Evolutionary conservation across 2,797 vertebrate genomes (phyloP), one percentile per base, ranked within the genome.

Genomic region (Protosalanx chinensis): DNA sequence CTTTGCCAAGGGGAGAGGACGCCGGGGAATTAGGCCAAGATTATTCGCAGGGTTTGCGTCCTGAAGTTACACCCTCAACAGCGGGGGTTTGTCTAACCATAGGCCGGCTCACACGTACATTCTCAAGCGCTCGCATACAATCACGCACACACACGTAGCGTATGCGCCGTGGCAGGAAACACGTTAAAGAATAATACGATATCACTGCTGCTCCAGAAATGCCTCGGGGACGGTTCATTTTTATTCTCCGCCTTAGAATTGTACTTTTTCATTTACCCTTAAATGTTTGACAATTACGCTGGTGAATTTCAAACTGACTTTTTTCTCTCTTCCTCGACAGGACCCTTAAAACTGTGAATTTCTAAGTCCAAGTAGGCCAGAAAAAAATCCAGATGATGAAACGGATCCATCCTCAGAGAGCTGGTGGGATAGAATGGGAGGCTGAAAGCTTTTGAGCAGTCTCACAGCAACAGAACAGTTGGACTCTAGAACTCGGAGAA

Each of bases 361-460:
- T 76, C 75, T 64, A 63, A 5, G 82, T 88, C 84, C 81, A 85
- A 89, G 81, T 79, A 64, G 83, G 82, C 86, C 83, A 71, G 76
- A 83, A 88, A 82, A 82, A 82, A 85, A 72, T 51, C 53, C 72
- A 85, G 85, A 82, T 75, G 85, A 75, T 79, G 77, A 84, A 87
- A 73, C 3, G 15, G 78, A 84, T 84, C 78, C 68, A 72, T 77
- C 83, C 80, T 82, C 3, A 29, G 83, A 86, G 76, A 85, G 77
- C 85, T 86, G 82, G 86, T 83, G 83, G 79, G 76, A 80, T 76
- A 71, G 66, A 78, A 87, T 79, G 78, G 85, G 81, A 85, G 85
- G 76, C 53, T n/a, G 70, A 58, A 64, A 82, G 79, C 73, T 83
- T 74, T 61, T 74, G 80, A 85, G 80, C 23, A 27, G 75, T 72